phyloP scores from a whole-genome alignment of 2,797 vertebrate species.

The Okamejei kenojei region DNA sequence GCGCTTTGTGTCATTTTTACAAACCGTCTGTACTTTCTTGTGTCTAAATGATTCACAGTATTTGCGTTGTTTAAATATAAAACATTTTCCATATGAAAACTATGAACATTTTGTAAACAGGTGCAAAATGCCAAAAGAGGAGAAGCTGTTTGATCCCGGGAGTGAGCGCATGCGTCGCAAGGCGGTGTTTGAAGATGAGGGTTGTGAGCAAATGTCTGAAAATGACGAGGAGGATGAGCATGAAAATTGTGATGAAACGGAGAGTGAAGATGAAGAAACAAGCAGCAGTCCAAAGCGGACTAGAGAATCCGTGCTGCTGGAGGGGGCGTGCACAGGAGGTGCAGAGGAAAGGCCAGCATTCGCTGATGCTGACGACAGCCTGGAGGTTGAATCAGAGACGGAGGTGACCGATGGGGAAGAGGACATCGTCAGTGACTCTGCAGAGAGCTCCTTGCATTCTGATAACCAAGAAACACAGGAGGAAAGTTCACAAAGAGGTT shows the following conservation, averaged over 20 bases:
- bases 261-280: constrained; percentile 39
- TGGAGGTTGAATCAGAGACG: constrained; percentile 62
- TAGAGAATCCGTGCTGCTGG: constrained; percentile 50
- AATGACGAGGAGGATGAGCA: constrained; percentile 41
- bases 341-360: constrained; percentile 68
- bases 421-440: neutral
- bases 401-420: constrained; percentile 44
- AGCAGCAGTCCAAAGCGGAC: constrained; percentile 25
- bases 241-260: constrained; percentile 30
- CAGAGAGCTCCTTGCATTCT: neutral
- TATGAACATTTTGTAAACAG: constrained; percentile 42
- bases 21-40: too few species aligned
- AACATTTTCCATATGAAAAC: neutral
- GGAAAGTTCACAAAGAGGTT: neutral
- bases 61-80: neutral
- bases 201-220: constrained; percentile 47
- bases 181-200: constrained; percentile 65
- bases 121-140: constrained; percentile 61
- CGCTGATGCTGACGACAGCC: constrained; percentile 84
- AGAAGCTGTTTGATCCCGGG: constrained; percentile 59
- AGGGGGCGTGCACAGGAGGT: constrained; percentile 42
- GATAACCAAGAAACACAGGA: neutral
- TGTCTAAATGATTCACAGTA: neutral
- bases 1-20: too few species aligned
- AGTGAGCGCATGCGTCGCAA: constrained; percentile 71